Conservation (phyloP, 2,113 vertebrate species). For the Leuciscus idus region DNA sequence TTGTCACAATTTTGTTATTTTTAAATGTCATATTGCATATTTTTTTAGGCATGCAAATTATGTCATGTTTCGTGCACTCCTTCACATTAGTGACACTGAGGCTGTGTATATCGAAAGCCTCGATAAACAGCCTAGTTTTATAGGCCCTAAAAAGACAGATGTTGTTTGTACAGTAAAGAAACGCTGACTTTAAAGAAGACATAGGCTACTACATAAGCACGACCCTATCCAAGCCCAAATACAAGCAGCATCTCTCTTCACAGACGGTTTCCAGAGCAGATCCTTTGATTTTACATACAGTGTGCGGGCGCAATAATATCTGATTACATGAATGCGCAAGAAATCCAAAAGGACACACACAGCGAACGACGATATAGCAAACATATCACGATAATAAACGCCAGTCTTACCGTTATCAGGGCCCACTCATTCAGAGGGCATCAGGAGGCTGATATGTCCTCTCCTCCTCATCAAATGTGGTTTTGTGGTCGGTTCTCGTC, state of each 20-base stretch:
- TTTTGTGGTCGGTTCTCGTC: slow-evolving; percentile 13
- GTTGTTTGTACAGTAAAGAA: slow-evolving; percentile 5
- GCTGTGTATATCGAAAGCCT: neutral
- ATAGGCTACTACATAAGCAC: neutral
- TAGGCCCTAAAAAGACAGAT: slow-evolving; percentile 14
- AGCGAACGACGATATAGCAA: neutral
- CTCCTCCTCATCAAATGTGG: slow-evolving; percentile 14
- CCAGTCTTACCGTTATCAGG: slow-evolving; percentile 48
- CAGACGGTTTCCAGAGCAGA: neutral
- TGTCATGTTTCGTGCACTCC: neutral
- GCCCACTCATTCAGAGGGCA: slow-evolving; percentile 37
- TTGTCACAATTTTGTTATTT: neutral
- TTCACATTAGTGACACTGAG: neutral
- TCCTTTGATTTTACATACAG: neutral
- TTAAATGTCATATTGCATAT: neutral
- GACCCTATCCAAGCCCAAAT: neutral
- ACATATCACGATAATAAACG: neutral
- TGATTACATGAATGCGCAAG: slow-evolving; percentile 30
- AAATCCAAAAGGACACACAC: neutral
- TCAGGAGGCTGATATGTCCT: neutral
- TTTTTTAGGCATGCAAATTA: neutral
- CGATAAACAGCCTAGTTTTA: neutral
- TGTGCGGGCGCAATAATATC: slow-evolving; percentile 10
- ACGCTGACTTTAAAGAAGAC: neutral
- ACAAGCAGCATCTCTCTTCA: neutral